Conservation (phyloP, 2,113 vertebrate species). For the Neomonachus schauinslandi region DNA sequence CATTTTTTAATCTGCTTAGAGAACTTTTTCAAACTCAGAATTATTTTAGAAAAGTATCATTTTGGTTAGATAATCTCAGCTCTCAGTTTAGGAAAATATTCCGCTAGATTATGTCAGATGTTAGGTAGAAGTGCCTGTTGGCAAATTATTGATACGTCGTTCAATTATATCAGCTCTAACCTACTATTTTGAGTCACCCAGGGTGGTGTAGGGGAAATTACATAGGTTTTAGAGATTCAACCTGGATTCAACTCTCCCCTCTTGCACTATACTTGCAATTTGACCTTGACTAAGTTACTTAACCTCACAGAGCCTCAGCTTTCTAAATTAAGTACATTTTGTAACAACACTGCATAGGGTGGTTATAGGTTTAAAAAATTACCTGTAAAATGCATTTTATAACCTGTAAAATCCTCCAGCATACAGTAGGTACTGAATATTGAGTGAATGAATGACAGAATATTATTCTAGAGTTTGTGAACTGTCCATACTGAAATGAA, state of each 20-base stretch:
- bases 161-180: not conserved
- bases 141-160: not conserved
- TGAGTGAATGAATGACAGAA: not conserved
- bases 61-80: slow-evolving; percentile 11
- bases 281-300: slow-evolving; percentile 33
- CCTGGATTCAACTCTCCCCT: not conserved
- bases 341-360: not conserved
- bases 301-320: not conserved
- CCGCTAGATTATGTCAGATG: not conserved
- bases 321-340: slow-evolving; percentile 15
- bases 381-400: not conserved
- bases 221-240: not conserved
- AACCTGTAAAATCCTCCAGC: not conserved
- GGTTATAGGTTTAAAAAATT: not conserved
- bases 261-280: not conserved
- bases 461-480: slow-evolving; percentile 1
- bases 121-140: not conserved
- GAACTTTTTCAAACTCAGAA: slow-evolving; percentile 36
- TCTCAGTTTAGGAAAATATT: slow-evolving; percentile 31
- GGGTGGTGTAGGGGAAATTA: not conserved
- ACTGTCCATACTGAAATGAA: not conserved
- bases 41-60: slow-evolving; percentile 49
- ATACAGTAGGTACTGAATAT: not conserved
- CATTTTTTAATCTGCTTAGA: slow-evolving; percentile 3
- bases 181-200: not conserved